Base-by-base conservation (phyloP, 2,797 vertebrate species). In the Pipistrellus pipistrellus region DNA sequence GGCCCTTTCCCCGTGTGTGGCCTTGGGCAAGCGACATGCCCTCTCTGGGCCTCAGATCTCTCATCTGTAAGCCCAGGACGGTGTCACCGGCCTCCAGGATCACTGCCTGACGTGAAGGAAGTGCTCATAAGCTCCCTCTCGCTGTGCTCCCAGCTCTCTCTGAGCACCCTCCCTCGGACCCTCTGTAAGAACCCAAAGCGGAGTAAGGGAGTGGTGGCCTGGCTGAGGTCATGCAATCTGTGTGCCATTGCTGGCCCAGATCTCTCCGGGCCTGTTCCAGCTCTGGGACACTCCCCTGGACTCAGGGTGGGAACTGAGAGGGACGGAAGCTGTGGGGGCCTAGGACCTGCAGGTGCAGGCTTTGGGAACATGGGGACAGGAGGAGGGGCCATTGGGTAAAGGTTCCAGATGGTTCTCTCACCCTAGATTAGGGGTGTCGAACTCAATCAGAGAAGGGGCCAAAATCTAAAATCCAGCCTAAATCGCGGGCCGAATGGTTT, bases 11-110 rank as follows among this genome's bases (percentile, higher is more conserved):
- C n/a, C 32, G 46, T 14, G 12, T 73, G n/a, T 57, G 75, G 72
- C 66, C 90, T 90, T 90, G 92, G 82, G 48, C 59, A 20, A 55
- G 75, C 53, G 93, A 76, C 51, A 25, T 66, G 35, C 64, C 83
- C 53, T 41, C 27, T 9, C 8, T 51, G 27, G 27, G n/a, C 64
- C 53, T 90, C 77, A 6, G 14, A 8, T 68, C 76, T 77, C 94
- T 88, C 77, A 77, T 85, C 85, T 89, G 48, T 59, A 38, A 76
- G 41, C 69, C 69, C 21, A 76, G 9, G 69, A 46, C 18, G 75
- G 38, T 27, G 57, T 83, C n/a, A 35, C 51, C 76, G n/a, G 38
- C 93, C 69, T 90, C 38, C 8, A 48, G 75, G 75, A 62, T 27
- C 10, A 44, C 32, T 21, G 59, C 87, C n/a, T 41, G 41, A 51